Base-by-base conservation (phyloP, 2,888 invertebrate species). In the Eubasilissa splendida region DNA sequence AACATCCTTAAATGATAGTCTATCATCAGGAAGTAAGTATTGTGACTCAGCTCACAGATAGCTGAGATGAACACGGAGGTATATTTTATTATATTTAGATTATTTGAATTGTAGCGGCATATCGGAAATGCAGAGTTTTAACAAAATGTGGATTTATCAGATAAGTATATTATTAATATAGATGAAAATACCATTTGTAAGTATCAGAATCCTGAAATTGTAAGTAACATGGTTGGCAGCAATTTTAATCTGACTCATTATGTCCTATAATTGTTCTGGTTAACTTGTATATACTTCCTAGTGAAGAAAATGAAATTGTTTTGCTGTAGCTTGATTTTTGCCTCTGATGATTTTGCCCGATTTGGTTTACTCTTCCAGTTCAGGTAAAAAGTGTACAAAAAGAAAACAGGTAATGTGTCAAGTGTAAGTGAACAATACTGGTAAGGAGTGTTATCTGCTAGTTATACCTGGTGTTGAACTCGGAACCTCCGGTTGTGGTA, bases 161-260 rank as follows among this genome's bases (percentile, higher is more conserved):
- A 65, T 76, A 76, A 76, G 76, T 76, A 76, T 76, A 65, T 59
- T 59, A 52, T 50, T 11, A 22, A 2, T 31, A 65, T 33, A 58
- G 14, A 33, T 50, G 42, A 73, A 33, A 11, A 63, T 14, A 9
- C 56, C 12, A 12, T 53, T 76, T 76, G 76, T 76, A 65, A 76
- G 76, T 65, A 76, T 76, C 52, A 60, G 33, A 76, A 54, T 63
- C 12, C 50, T 52, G 53, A 70, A 70, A 54, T 70, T 65, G 53
- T 65, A 65, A 54, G 76, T 76, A 76, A 65, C 5, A 11, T 60
- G 52, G 59, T 74, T 75, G 75, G 75, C 75, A 75, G 75, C 22
- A 63, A 75, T 75, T 75, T 59, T 63, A 60, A 53, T 11, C 42
- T 42, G 4, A 42, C 42, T 42, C 4, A 42, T 42, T 42, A 42